Conservation (phyloP, 1,140 invertebrate species). For the Cardiocondyla obscurior region DNA sequence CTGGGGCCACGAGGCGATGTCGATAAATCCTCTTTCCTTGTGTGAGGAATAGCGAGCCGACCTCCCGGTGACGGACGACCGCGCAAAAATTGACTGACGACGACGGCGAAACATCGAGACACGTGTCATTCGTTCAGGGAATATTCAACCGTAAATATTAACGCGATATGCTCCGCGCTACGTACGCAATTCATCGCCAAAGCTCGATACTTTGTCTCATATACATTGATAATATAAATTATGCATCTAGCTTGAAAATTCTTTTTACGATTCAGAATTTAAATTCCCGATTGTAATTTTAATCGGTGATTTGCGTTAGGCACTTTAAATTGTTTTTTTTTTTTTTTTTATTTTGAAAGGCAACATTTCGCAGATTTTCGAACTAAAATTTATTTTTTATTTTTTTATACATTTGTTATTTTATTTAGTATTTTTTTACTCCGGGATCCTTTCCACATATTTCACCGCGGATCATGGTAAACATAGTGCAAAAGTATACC, state of each 20-base stretch:
- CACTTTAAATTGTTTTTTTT: neutral
- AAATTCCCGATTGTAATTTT: neutral
- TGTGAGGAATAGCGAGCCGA: conserved; percentile 29
- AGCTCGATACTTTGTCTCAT: conserved; percentile 15
- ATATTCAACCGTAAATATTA: conserved; percentile 56
- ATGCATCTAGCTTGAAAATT: no score
- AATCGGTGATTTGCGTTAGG: neutral
- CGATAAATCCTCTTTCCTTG: conserved; percentile 56
- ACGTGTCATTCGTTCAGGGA: conserved; percentile 33
- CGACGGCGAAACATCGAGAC: conserved; percentile 30
- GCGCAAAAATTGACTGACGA: conserved; percentile 49
- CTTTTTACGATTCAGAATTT: no score
- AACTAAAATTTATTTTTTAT: neutral
- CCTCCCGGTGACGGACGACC: conserved; percentile 45
- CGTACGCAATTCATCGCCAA: conserved; percentile 9
- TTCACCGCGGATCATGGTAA: neutral
- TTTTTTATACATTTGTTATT: neutral
- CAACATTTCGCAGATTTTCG: neutral
- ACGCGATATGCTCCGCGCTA: neutral
- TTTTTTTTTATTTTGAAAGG: neutral
- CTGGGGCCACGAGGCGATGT: conserved; percentile 25
- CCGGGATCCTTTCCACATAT: neutral
- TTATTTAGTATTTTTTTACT: neutral
- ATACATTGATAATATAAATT: neutral
- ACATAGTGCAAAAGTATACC: neutral